Evolutionary conservation across 23 tunicate species (phyloP).

Genomic region (Diplosoma virens): DNA sequence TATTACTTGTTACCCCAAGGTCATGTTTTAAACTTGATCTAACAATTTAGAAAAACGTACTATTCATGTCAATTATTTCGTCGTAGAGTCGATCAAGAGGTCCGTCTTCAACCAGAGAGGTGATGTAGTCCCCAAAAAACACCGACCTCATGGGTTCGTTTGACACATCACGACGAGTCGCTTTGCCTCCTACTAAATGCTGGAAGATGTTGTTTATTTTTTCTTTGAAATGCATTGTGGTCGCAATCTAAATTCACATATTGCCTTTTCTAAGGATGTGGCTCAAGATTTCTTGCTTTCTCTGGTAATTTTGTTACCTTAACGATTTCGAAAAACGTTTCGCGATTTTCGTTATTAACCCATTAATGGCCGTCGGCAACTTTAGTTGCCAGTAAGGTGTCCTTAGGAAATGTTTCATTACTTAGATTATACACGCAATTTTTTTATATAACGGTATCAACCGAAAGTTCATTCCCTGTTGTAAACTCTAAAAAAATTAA

Average conservation of each 20-base stretch:
- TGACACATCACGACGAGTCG: slow-evolving; percentile 49
- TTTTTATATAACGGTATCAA: too few species aligned
- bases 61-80: slow-evolving; percentile 64
- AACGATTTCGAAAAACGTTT: slow-evolving; percentile 72
- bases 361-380: too few species aligned
- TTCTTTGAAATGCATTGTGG: slow-evolving; percentile 85
- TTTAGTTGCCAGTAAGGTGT: too few species aligned
- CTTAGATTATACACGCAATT: too few species aligned
- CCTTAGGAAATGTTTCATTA: too few species aligned
- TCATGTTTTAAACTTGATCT: too few species aligned
- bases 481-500: too few species aligned
- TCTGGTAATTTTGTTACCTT: slow-evolving; percentile 31
- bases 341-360: slow-evolving; percentile 76
- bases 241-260: slow-evolving; percentile 64
- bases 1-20: too few species aligned
- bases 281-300: too few species aligned
- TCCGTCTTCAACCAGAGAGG: slow-evolving; percentile 72
- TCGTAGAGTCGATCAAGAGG: slow-evolving; percentile 67
- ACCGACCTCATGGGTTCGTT: slow-evolving; percentile 64
- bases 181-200: slow-evolving; percentile 55
- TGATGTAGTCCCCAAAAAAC: slow-evolving; percentile 90
- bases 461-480: too few species aligned
- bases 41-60: too few species aligned
- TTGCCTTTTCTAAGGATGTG: too few species aligned
- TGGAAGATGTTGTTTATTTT: slow-evolving; percentile 84